Conservation (phyloP, 2,888 invertebrate species). For the Agrochola lychnidis region DNA sequence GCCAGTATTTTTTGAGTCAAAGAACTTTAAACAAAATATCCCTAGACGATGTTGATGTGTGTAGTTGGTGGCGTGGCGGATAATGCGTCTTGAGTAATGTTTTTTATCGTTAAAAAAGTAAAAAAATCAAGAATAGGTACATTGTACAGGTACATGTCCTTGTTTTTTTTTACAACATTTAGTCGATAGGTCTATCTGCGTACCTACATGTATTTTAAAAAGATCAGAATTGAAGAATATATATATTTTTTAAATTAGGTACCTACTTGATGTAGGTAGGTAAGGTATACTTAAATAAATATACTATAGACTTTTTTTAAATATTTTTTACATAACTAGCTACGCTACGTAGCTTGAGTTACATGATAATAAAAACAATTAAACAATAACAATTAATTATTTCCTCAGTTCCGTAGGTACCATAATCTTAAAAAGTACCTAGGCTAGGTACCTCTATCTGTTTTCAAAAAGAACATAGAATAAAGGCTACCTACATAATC, state of each 20-base stretch:
- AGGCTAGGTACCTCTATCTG: too few species aligned
- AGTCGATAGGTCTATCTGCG: background rate
- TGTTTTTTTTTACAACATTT: background rate
- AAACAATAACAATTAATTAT: background rate
- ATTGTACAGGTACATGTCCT: background rate
- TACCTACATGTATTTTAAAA: background rate
- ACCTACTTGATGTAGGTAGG: too few species aligned
- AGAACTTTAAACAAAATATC: too few species aligned
- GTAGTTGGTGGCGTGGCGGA: background rate
- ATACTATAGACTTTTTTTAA: background rate
- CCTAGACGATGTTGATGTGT: too few species aligned
- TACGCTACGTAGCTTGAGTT: background rate
- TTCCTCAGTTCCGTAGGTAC: background rate
- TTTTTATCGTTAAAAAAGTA: background rate
- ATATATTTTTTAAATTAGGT: too few species aligned
- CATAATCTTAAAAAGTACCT: background rate
- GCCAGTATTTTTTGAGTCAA: too few species aligned
- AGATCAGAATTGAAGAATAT: background rate
- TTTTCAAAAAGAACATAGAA: background rate
- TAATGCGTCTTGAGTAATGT: background rate
- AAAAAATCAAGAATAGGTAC: background rate
- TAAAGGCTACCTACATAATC: background rate
- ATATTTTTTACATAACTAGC: too few species aligned
- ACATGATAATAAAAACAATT: background rate
- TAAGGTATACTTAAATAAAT: too few species aligned